Conservation (phyloP, 2,888 invertebrate genomes). For the Pristionchus mayeri region DNA sequence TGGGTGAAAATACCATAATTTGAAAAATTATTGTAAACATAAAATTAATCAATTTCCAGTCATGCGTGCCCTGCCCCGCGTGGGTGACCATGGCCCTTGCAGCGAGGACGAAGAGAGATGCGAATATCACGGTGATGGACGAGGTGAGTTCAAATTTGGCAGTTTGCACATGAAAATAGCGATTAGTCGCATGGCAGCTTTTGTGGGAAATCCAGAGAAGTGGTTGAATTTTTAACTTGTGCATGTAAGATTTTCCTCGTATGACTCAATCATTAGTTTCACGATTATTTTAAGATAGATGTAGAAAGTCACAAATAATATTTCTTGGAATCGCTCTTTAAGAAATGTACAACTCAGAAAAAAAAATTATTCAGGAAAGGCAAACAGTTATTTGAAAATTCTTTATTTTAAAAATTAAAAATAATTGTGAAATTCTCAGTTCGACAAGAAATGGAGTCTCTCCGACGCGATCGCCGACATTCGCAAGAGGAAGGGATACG, state of each 20-base stretch:
- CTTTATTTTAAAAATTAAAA: no score
- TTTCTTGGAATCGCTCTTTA: no score
- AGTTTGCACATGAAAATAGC: no score
- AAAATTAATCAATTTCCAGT: slow-evolving; percentile 46
- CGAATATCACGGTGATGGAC: slow-evolving; percentile 6
- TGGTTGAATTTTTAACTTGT: no score
- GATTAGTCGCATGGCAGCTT: no score
- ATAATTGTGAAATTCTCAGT: not conserved
- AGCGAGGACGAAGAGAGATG: slow-evolving; percentile 59
- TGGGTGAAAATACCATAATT: not conserved
- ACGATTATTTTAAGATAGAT: not conserved
- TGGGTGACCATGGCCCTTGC: slow-evolving; percentile 72
- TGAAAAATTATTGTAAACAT: not conserved
- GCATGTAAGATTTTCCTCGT: not conserved
- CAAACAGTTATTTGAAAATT: no score
- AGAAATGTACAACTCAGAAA: no score
- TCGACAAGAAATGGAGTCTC: slow-evolving; percentile 52
- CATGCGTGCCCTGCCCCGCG: slow-evolving; percentile 72
- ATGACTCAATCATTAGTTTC: not conserved
- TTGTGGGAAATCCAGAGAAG: no score
- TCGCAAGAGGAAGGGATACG: slow-evolving; percentile 62
- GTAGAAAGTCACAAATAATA: no score
- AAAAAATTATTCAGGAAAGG: no score
- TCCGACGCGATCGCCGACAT: slow-evolving; percentile 66
- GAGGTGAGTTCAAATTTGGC: not conserved